A percentile compares a stretch with the other conserved stretches of the same genome.
phyloP scores from a whole-genome alignment of 2,797 vertebrate species.

The Pseudochirops corinnae region DNA sequence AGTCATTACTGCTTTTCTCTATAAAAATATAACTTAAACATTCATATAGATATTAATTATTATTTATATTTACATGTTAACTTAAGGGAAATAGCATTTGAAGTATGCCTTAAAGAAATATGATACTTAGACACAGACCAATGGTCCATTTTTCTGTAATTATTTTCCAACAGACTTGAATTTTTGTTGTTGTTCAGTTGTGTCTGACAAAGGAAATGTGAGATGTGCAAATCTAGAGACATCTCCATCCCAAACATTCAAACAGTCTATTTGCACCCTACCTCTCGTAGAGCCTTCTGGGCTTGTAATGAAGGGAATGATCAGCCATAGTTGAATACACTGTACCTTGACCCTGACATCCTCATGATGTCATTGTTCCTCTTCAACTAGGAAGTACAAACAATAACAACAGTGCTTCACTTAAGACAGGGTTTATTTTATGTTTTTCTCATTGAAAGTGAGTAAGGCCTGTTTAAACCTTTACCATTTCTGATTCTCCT shows the following conservation, averaged over 20 bases:
- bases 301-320: not conserved
- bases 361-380: not conserved
- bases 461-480: not conserved
- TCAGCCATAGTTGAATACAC: not conserved
- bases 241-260: not conserved
- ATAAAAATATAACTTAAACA: not conserved
- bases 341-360: not conserved
- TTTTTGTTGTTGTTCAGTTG: not conserved
- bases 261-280: not conserved
- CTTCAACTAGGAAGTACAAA: not conserved
- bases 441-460: not conserved
- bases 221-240: not conserved
- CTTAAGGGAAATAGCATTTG: not conserved
- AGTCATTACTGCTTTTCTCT: not conserved
- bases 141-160: not conserved
- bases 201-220: not conserved
- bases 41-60: not conserved
- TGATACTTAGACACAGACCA: not conserved
- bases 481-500: not conserved
- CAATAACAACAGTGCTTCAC: not conserved
- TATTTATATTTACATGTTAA: not conserved
- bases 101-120: not conserved
- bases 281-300: not conserved
- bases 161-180: not conserved
- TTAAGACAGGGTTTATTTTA: not conserved